A percentile compares a stretch with the other conserved stretches of the same genome.
Evolutionary conservation across 2,113 vertebrate species (phyloP).

Genomic region (Oryzias melastigma): DNA sequence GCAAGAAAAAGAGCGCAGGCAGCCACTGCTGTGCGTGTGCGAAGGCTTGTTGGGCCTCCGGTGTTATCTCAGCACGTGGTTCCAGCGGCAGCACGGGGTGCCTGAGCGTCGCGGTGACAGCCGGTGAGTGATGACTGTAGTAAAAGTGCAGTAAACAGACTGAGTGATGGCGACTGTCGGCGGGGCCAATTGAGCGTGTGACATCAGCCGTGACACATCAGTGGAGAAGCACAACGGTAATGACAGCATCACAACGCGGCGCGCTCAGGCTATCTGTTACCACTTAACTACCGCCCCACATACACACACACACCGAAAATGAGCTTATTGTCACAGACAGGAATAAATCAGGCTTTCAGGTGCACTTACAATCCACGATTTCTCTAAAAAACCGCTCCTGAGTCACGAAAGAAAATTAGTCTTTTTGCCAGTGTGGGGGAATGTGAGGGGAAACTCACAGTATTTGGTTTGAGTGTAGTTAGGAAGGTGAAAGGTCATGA

Average conservation of each 20-base stretch:
- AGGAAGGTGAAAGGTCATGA: constrained; percentile 64
- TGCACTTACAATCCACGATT: constrained; percentile 25
- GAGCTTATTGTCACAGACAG: constrained; percentile 27
- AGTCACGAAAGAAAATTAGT: constrained; percentile 24
- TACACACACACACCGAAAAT: constrained; percentile 24
- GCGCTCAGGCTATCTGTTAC: constrained; percentile 74
- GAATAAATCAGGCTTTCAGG: constrained; percentile 46
- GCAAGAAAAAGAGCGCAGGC: constrained; percentile 49
- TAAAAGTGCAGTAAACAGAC: constrained; percentile 70
- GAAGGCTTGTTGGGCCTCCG: constrained; percentile 20
- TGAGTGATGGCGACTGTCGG: constrained; percentile 75
- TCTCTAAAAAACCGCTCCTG: constrained; percentile 11
- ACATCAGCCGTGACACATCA: constrained; percentile 73
- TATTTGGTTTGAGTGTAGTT: constrained; percentile 42
- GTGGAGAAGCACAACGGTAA: constrained; percentile 72
- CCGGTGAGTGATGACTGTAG: constrained; percentile 69
- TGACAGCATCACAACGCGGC: constrained; percentile 70
- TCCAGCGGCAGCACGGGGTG: constrained; percentile 25
- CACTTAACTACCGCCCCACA: constrained; percentile 55
- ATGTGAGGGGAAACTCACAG: constrained; percentile 26
- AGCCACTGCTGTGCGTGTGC: constrained; percentile 15
- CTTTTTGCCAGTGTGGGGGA: constrained; percentile 6
- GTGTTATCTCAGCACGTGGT: constrained; percentile 48
- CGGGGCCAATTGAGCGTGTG: constrained; percentile 77
- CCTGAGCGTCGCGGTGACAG: constrained; percentile 44